These are phyloP conservation scores for Bujurquina vittata DNA, from an alignment of 2,113 vertebrate species.

Conservation along the genomic window DNA sequence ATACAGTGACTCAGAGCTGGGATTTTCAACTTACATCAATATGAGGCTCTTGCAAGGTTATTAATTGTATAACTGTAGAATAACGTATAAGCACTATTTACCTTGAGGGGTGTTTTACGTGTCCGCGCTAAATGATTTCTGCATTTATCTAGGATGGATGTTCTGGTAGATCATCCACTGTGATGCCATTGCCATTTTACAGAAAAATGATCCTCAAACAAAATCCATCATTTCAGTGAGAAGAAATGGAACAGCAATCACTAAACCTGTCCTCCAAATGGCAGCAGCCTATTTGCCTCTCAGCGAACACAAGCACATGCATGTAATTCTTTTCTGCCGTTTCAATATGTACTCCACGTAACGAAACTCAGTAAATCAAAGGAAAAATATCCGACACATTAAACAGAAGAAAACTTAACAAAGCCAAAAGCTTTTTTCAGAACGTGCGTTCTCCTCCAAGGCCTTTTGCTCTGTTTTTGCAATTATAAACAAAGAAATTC, in stretches of 20 bases:
- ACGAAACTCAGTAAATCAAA: neutral
- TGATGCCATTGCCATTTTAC: neutral
- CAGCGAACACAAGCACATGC: neutral
- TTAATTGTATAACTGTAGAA: neutral
- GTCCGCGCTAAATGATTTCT: neutral
- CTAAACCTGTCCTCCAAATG: neutral
- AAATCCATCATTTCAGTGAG: neutral
- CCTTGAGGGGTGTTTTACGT: neutral
- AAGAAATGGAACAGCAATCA: neutral
- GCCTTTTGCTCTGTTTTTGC: neutral
- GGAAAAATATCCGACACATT: neutral
- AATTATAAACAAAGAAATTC: constrained; percentile 2
- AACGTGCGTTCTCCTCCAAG: neutral
- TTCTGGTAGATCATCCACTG: neutral
- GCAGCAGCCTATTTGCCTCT: neutral
- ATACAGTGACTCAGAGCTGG: constrained; percentile 22
- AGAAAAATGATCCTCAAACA: neutral
- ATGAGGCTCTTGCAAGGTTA: neutral
- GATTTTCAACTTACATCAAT: constrained; percentile 1
- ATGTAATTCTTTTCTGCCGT: neutral
- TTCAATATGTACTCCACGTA: neutral
- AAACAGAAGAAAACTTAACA: neutral
- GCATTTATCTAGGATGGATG: neutral
- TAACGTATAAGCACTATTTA: neutral
- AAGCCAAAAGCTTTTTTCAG: neutral